Conservation (phyloP, 2,113 vertebrate species). For the Mesocricetus auratus region DNA sequence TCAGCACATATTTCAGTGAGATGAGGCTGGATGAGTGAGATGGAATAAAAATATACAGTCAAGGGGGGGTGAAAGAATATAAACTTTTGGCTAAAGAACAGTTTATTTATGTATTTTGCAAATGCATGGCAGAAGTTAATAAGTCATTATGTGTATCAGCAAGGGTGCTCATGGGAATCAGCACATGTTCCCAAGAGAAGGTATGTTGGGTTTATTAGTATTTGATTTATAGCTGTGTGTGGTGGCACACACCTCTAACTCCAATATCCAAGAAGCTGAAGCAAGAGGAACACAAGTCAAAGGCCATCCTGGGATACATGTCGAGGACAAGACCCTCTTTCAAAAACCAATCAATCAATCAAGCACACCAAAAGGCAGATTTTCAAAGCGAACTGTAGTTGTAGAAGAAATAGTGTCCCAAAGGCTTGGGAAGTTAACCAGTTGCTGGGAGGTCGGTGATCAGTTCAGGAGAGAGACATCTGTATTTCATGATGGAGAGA, state of each 20-base stretch:
- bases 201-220: neutral
- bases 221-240: no score
- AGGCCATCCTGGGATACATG: neutral
- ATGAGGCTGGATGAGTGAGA: neutral
- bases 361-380: neutral
- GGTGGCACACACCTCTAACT: neutral
- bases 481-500: neutral
- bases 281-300: neutral
- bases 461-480: neutral
- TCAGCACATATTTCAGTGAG: neutral
- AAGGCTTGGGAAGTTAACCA: neutral
- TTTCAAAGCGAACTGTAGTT: neutral
- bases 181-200: neutral
- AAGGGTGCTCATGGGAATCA: neutral
- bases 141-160: neutral
- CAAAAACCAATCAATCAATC: neutral
- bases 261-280: neutral
- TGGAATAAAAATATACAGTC: neutral
- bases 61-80: neutral
- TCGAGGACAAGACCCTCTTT: neutral
- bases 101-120: neutral
- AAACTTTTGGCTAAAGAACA: neutral
- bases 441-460: neutral
- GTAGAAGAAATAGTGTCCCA: neutral
- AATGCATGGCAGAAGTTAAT: neutral